Conservation (phyloP, 2,113 vertebrate species). For the Artemisiospiza belli region DNA sequence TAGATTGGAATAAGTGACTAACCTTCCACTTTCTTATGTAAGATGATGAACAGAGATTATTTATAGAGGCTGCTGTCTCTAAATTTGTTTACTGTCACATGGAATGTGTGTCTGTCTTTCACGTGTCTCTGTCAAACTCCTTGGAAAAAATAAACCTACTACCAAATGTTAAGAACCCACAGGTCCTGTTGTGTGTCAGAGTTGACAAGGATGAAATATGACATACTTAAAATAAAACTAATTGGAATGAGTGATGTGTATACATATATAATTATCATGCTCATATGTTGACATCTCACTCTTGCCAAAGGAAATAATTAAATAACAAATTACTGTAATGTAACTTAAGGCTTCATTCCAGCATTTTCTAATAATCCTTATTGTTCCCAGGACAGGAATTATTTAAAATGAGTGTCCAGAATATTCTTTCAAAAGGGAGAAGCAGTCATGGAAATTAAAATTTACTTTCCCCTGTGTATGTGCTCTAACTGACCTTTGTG, state of each 20-base stretch:
- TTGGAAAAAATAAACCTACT: neutral
- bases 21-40: slow-evolving; percentile 55
- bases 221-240: slow-evolving; percentile 2
- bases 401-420: neutral
- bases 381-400: neutral
- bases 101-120: slow-evolving; percentile 10
- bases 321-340: neutral
- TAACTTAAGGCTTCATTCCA: neutral
- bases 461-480: neutral
- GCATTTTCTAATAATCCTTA: neutral
- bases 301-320: slow-evolving; percentile 22
- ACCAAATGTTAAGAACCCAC: slow-evolving; percentile 3
- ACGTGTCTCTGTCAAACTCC: slow-evolving; percentile 27
- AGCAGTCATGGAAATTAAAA: neutral
- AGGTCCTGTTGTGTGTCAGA: neutral
- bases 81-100: slow-evolving; percentile 54
- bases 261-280: neutral
- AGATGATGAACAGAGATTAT: slow-evolving; percentile 45
- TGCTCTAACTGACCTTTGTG: neutral
- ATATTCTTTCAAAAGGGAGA: neutral
- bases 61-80: slow-evolving; percentile 41
- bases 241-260: slow-evolving; percentile 9
- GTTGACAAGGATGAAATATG: slow-evolving; percentile 38
- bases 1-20: slow-evolving; percentile 47
- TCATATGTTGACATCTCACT: slow-evolving; percentile 11